Evolutionary conservation across 2,797 vertebrate genomes (phyloP).

Genomic region (Coilia nasus): DNA sequence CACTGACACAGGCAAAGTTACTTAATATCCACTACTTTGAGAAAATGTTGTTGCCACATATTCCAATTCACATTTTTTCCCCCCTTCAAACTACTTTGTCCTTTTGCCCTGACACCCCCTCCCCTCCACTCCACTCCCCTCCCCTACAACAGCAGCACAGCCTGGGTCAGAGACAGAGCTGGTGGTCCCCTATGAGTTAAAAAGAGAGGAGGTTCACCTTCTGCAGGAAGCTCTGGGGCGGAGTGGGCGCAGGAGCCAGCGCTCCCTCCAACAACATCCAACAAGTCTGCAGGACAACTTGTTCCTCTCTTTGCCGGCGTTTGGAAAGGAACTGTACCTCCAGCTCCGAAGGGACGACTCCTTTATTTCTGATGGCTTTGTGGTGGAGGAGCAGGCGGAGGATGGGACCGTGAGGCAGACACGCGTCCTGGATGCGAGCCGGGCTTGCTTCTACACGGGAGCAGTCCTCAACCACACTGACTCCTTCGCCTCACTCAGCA

Average conservation of each 20-base stretch:
- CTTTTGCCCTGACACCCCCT: not conserved
- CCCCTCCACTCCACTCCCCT: not conserved
- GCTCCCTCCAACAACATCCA: slow-evolving; percentile 44
- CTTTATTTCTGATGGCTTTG: slow-evolving; percentile 82
- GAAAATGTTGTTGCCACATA: not conserved
- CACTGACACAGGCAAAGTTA: not conserved
- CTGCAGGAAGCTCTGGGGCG: slow-evolving; percentile 55
- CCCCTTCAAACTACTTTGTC: slow-evolving; percentile 6
- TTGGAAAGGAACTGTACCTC: slow-evolving; percentile 80
- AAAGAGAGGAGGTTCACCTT: slow-evolving; percentile 65
- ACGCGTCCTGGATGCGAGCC: slow-evolving; percentile 47
- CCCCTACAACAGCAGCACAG: slow-evolving; percentile 54
- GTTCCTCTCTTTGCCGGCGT: slow-evolving; percentile 82
- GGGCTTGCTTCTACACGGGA: slow-evolving; percentile 88
- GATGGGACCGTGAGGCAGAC: slow-evolving; percentile 59
- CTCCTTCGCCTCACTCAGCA: slow-evolving; percentile 86
- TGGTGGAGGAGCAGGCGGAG: slow-evolving; percentile 75
- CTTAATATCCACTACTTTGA: not conserved
- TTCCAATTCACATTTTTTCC: not conserved
- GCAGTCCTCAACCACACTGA: slow-evolving; percentile 81
- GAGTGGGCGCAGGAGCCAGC: slow-evolving; percentile 50
- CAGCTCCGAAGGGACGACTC: slow-evolving; percentile 78
- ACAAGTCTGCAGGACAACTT: slow-evolving; percentile 62
- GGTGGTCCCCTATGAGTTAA: slow-evolving; percentile 69
- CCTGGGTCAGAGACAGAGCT: slow-evolving; percentile 66